Evolutionary conservation across 2,888 invertebrate species (phyloP), one percentile per base, ranked within the genome.

Genomic region (Leptopilina myrica): DNA sequence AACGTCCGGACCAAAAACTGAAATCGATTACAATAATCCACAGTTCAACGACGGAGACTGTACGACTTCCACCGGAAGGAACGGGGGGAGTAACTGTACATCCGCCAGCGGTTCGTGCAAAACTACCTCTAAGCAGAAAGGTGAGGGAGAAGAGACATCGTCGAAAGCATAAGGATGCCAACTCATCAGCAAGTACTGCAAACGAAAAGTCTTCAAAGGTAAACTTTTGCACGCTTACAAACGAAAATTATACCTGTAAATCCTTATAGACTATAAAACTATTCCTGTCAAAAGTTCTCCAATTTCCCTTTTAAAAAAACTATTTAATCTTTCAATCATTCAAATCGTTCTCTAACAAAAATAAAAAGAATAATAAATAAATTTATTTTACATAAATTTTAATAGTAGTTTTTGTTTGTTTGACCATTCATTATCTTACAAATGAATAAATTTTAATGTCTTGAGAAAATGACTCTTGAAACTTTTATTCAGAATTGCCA

Each of bases 21-120:
- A 97, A 97, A 92, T 96, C 96, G 26, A 95, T 97, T 86, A 97
- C 97, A 87, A 97, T 97, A 91, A 96, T 97, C 89, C 97, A 97
- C 94, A 97, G 96, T 90, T 96, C 97, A 86, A 96, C 97, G 80
- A 97, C 97, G 81, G 97, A 97, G 93, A 97, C 97, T 83, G 97
- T 97, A 83, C 95, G 97, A 43, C 93, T 97, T 85, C 96, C 97
- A 64, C 92, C 93, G 79, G 93, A 93, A 81, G 96, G 95, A 82
- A 95, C 96, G 83, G 94, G 95, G 84, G 95, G 95, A 84, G 94
- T 96, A 56, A 97, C 96, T 83, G 96, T 97, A 2, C 97, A 98
- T 89, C 97, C 93, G 0, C 92, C 96, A 78, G 97, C 96, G 82
- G 95, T 97, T 83, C 95, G 97, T 84, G 96, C 97, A 76, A 97